Conservation (phyloP, 2,113 vertebrate species). For the Brienomyrus longianalis region DNA sequence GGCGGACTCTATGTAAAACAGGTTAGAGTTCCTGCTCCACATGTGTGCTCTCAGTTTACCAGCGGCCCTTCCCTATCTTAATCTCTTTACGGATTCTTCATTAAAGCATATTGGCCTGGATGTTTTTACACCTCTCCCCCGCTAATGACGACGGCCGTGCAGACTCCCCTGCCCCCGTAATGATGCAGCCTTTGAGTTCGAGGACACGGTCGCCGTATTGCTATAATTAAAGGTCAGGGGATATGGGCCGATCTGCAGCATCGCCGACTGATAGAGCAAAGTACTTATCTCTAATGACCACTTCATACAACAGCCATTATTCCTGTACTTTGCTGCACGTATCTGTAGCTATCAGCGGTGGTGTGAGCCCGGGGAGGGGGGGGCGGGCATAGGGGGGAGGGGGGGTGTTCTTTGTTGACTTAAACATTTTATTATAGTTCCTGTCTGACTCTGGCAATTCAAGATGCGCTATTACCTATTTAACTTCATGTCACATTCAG, state of each 20-base stretch:
- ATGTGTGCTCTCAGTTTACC: constrained; percentile 44
- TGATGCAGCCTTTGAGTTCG: not conserved
- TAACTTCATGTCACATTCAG: not conserved
- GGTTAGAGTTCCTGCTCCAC: constrained; percentile 46
- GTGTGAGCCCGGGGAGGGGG: not conserved
- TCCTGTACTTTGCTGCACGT: not conserved
- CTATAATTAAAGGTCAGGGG: constrained; percentile 38
- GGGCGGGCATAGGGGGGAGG: no score
- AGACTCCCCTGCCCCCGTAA: constrained; percentile 16
- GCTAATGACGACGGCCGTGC: constrained; percentile 27
- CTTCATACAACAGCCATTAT: constrained; percentile 10
- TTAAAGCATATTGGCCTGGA: constrained; percentile 38
- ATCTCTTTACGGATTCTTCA: constrained; percentile 44
- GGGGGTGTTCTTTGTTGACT: not conserved
- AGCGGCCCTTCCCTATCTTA: constrained; percentile 38
- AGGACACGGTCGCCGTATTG: not conserved
- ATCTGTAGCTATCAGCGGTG: not conserved
- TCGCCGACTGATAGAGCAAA: not conserved
- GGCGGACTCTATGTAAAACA: constrained; percentile 46
- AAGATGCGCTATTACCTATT: not conserved
- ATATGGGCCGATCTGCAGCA: constrained; percentile 11
- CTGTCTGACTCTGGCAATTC: not conserved
- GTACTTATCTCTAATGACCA: constrained; percentile 12
- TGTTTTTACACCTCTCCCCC: constrained; percentile 35
- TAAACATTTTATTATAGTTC: not conserved